Percentiles rank a stretch among this genome's conserved stretches.
These are phyloP conservation scores for Limenitis camilla DNA, from an alignment of 2,888 invertebrate species.

Conservation along the genomic window DNA sequence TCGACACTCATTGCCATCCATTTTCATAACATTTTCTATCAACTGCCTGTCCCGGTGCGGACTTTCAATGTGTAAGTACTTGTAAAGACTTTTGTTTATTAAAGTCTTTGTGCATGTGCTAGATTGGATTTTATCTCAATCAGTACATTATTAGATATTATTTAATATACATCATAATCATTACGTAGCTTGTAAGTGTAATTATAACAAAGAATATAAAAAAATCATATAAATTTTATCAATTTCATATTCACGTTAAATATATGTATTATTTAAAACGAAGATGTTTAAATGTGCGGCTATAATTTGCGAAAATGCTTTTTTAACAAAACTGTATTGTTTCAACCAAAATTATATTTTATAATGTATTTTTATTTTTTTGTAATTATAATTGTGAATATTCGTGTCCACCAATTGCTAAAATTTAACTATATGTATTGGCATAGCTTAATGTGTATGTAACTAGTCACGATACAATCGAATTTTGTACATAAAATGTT, in stretches of 20 bases:
- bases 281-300: constrained; percentile 43
- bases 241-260: constrained; percentile 28
- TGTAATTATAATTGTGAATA: not conserved
- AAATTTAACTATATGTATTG: constrained; percentile 30
- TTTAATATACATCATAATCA: constrained; percentile 51
- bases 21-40: constrained; percentile 8
- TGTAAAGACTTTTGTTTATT: constrained; percentile 67
- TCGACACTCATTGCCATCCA: constrained; percentile 4
- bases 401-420: not conserved
- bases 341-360: not conserved
- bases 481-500: constrained; percentile 67
- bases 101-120: constrained; percentile 71
- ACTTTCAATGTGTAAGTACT: constrained; percentile 51
- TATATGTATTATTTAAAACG: constrained; percentile 20
- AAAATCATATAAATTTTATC: constrained; percentile 23
- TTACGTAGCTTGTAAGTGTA: constrained; percentile 55
- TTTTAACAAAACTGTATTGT: constrained; percentile 33
- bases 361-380: not conserved
- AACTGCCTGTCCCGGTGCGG: constrained; percentile 17
- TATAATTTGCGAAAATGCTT: constrained; percentile 48
- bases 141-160: constrained; percentile 47
- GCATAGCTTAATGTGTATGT: constrained; percentile 45
- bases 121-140: constrained; percentile 37
- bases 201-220: constrained; percentile 29
- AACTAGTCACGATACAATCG: constrained; percentile 65